Evolutionary conservation across 2,888 invertebrate species (phyloP), one percentile per base, ranked within the genome.

Genomic region (Catonia carolina): DNA sequence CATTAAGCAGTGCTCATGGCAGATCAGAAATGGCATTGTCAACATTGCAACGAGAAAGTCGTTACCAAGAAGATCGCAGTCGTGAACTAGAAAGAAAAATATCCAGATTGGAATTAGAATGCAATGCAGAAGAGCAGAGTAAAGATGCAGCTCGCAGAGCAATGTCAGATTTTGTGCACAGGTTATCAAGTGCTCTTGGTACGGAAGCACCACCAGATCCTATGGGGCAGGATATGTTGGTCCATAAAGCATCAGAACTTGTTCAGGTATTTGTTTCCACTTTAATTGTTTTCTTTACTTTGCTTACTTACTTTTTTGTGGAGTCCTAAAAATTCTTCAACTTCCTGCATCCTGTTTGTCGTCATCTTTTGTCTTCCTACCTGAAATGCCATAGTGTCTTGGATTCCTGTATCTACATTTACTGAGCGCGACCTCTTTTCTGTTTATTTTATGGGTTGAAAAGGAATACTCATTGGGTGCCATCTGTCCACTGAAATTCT

Each of bases 191-290:
- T 10, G 83, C 86, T n/a, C 70, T 90, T 52, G 86, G 85, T 39
- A 72, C 78, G 1, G 84, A 83, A 67, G 67, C 69, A 42, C 66
- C 67, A 22, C 67, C 67, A 20, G 77, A 80, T 60, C 80, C 84
- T 1, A 80, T 85, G 0, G 55, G 56, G 7, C 59, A 60, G 7
- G 64, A 66, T 17, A 89, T 89, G 67, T 79, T 81, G 61, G 77
- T 89, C 4, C 77, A 88, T n/a, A 86, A 87, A 71, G 85, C 86
- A 5, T 80, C 86, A 6, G 89, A 89, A 71, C 74, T 89, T 15
- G 84, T 88, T 18, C 85, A 87, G 69, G 89, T 76, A 66, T 27
- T 6, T 27, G 27, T 8, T 6, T 27, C 8, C n/a, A n/a, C n/a
- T 61, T 42, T 54, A 15, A 22, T 12, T 17, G 14, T 7, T 27